These are phyloP conservation scores for Machimus atricapillus DNA, from an alignment of 2,888 invertebrate species.

Conservation along the genomic window DNA sequence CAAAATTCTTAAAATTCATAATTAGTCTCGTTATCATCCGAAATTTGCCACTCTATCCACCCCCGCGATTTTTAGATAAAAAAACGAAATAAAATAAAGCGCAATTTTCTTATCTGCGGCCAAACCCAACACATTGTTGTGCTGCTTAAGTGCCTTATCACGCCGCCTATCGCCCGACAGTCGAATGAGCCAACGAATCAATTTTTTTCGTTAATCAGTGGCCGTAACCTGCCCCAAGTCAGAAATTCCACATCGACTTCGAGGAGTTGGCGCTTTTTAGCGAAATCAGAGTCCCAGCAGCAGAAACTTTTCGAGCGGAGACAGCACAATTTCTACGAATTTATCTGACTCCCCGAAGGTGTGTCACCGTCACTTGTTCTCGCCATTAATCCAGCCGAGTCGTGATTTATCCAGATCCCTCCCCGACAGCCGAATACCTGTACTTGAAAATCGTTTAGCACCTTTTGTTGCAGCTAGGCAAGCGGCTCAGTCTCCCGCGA, in stretches of 20 bases:
- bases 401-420: slow-evolving; percentile 8
- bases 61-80: neutral
- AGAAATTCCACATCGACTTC: neutral
- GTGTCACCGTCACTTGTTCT: slow-evolving; percentile 9
- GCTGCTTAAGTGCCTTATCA: neutral
- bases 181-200: neutral
- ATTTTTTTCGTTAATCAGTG: neutral
- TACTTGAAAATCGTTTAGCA: neutral
- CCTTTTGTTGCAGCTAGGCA: neutral
- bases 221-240: slow-evolving; percentile 14
- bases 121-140: neutral
- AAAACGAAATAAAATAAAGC: neutral
- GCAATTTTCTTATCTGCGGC: neutral
- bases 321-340: slow-evolving; percentile 6
- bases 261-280: neutral
- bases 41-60: neutral
- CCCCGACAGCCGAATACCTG: neutral
- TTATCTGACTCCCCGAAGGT: neutral
- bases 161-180: neutral
- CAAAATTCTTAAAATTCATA: neutral
- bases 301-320: neutral
- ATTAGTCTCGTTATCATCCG: neutral
- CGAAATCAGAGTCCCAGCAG: neutral
- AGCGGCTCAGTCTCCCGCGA: neutral
- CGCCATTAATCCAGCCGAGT: neutral